A percentile compares a stretch with the other conserved stretches of the same genome.
Conservation (phyloP, 2,113 vertebrate species). For the Chamaea fasciata region DNA sequence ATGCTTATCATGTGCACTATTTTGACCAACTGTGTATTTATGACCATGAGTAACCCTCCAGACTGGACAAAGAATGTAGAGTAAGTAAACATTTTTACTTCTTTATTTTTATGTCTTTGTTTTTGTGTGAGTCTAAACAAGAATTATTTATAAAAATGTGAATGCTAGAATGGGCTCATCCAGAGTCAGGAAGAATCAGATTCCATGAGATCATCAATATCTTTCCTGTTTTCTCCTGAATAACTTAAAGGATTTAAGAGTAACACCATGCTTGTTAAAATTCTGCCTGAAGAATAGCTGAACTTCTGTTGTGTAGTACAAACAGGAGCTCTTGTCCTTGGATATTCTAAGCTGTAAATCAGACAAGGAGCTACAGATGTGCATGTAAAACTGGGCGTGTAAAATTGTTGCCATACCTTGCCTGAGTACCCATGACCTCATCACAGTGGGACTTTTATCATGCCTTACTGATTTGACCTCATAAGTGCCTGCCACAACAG, state of each 20-base stretch:
- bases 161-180: background rate
- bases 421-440: background rate
- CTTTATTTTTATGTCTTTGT: background rate
- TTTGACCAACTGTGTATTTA: constrained; percentile 99
- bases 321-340: background rate
- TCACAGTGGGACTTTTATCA: background rate
- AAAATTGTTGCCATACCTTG: background rate
- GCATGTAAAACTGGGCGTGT: background rate
- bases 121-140: background rate
- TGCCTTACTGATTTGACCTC: background rate
- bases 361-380: background rate
- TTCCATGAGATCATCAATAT: background rate
- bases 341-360: background rate
- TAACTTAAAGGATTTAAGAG: background rate
- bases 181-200: background rate
- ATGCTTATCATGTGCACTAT: constrained; percentile 99
- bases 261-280: background rate
- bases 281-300: background rate
- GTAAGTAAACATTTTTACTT: constrained; percentile 75
- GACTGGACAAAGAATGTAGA: constrained; percentile 98
- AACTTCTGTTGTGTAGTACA: background rate
- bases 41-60: constrained; percentile 97
- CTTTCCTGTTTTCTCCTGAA: background rate
- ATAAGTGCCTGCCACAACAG: background rate
- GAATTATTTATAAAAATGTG: background rate